These are phyloP conservation scores for Leptocoma aspasia DNA, from an alignment of 2,113 vertebrate species.

Conservation along the genomic window DNA sequence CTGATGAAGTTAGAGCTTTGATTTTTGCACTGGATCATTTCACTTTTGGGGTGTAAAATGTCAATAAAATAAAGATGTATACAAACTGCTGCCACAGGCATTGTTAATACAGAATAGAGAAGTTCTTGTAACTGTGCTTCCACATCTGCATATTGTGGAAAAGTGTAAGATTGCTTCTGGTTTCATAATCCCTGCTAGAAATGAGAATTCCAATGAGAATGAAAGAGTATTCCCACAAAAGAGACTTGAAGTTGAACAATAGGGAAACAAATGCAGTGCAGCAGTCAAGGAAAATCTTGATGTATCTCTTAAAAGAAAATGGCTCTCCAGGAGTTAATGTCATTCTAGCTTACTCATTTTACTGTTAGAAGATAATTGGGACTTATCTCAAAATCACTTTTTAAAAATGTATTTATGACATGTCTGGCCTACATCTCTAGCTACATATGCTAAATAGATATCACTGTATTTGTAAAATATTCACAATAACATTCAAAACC, in stretches of 20 bases:
- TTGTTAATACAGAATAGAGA: background rate
- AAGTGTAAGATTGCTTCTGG: background rate
- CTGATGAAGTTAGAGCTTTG: background rate
- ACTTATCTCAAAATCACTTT: background rate
- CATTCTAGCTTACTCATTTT: background rate
- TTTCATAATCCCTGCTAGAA: background rate
- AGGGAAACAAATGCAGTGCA: background rate
- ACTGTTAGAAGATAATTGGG: background rate
- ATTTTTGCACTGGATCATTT: background rate
- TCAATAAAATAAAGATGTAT: background rate
- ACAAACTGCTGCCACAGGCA: background rate
- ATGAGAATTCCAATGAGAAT: background rate
- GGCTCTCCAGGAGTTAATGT: background rate
- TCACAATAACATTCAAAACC: background rate
- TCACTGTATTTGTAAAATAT: background rate
- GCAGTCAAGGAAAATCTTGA: background rate
- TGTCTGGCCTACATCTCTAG: background rate
- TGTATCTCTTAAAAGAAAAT: background rate
- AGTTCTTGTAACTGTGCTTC: background rate
- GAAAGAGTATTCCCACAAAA: background rate
- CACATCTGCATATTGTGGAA: background rate
- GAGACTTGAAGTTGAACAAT: background rate
- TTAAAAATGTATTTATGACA: background rate
- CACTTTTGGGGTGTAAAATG: background rate
- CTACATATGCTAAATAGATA: background rate